phyloP scores from a whole-genome alignment of 2,888 invertebrate genomes.

The Metellina segmentata region DNA sequence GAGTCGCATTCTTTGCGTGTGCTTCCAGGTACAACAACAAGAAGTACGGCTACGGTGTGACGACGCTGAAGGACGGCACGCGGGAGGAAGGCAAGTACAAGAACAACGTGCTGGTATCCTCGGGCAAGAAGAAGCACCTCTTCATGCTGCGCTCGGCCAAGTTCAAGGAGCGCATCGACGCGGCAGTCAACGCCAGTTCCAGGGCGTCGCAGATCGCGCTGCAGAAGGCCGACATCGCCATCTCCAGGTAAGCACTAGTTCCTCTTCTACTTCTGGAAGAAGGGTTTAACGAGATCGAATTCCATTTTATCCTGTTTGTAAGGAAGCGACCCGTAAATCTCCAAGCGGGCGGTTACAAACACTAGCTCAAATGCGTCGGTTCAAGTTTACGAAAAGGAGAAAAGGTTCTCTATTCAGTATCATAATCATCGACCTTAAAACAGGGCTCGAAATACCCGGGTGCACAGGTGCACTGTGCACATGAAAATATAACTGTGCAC shows the following conservation, averaged over 20 bases:
- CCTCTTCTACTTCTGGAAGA: background rate
- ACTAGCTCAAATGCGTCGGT: too few relatives aligned
- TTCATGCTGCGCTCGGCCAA: slow-evolving; percentile 98
- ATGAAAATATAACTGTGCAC: too few relatives aligned
- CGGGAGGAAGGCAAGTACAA: slow-evolving; percentile 99
- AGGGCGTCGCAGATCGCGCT: slow-evolving; percentile 97
- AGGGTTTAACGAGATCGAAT: background rate
- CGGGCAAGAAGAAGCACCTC: slow-evolving; percentile 96
- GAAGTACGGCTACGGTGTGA: slow-evolving; percentile 99
- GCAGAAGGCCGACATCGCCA: slow-evolving; percentile 98
- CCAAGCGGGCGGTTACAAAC: too few relatives aligned
- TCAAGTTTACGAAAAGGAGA: too few relatives aligned
- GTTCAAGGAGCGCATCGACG: slow-evolving; percentile 97
- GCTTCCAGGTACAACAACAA: slow-evolving; percentile 90
- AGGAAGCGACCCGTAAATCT: too few relatives aligned
- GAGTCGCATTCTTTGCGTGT: background rate
- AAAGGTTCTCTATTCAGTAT: too few relatives aligned
- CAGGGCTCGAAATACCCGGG: too few relatives aligned
- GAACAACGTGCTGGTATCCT: slow-evolving; percentile 98
- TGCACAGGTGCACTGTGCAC: too few relatives aligned
- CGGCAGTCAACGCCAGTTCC: slow-evolving; percentile 96
- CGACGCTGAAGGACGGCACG: slow-evolving; percentile 96
- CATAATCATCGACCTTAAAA: too few relatives aligned
- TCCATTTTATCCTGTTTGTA: too few relatives aligned
- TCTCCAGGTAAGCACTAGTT: slow-evolving; percentile 87